Percentiles rank a stretch among this genome's conserved stretches.
These are phyloP conservation scores for Clamator glandarius DNA, from an alignment of 2,797 vertebrate genomes.

Conservation along the genomic window DNA sequence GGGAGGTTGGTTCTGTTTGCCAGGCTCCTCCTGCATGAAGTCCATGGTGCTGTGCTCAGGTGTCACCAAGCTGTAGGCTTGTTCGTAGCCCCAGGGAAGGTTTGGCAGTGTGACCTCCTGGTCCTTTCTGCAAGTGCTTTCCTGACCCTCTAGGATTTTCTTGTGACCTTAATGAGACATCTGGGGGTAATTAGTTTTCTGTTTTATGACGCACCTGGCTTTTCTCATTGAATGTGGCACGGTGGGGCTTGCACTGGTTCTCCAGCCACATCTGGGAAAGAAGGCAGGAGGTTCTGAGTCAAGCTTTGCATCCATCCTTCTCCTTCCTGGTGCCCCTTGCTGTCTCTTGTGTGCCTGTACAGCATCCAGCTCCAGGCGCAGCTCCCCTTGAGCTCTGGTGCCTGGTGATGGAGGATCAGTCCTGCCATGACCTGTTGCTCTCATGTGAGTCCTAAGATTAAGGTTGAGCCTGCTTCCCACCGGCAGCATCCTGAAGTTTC, in stretches of 20 bases:
- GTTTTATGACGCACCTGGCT: constrained; percentile 11
- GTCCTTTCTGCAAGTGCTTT: constrained; percentile 15
- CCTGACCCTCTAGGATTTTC: constrained; percentile 29
- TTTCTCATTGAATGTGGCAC: not conserved
- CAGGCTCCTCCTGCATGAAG: fast-evolving
- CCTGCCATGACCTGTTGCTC: not conserved
- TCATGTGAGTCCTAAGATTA: not conserved
- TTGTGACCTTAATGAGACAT: constrained; percentile 37
- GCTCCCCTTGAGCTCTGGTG: not conserved
- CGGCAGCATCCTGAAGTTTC: not conserved
- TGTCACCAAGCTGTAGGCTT: not conserved
- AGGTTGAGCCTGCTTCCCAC: not conserved
- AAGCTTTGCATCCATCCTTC: not conserved
- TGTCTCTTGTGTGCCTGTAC: not conserved
- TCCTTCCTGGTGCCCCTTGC: not conserved
- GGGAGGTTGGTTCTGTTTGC: not conserved
- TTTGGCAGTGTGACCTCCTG: not conserved
- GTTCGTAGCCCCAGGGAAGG: not conserved
- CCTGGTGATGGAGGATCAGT: not conserved
- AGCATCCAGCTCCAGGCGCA: not conserved
- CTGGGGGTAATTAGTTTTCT: constrained; percentile 35
- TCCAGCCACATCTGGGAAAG: not conserved
- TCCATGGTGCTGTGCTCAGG: fast-evolving
- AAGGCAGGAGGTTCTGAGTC: not conserved
- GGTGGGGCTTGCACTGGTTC: not conserved